phyloP scores from a whole-genome alignment of 2,888 invertebrate genomes.

The Tetrapedia diversipes region DNA sequence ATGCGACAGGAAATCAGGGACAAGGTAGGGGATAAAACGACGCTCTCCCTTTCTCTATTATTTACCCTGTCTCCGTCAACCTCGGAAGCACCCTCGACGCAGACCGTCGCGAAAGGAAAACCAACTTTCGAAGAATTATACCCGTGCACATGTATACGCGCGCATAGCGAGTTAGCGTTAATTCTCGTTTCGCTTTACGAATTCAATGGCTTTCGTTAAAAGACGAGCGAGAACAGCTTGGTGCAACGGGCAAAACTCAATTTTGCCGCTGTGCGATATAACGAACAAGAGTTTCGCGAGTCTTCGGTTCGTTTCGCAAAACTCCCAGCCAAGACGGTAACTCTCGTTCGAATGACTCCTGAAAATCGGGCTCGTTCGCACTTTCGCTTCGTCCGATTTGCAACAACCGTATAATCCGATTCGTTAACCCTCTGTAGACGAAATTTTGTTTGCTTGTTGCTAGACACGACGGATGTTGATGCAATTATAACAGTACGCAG shows the following conservation, averaged over 20 bases:
- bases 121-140: neutral
- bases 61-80: neutral
- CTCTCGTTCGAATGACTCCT: conserved; percentile 2
- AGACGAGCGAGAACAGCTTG: no score
- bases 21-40: conserved; percentile 88
- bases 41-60: neutral
- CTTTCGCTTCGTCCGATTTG: conserved; percentile 5
- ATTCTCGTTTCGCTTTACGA: neutral
- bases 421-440: no score
- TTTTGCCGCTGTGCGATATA: neutral
- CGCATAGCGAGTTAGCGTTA: neutral
- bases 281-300: neutral
- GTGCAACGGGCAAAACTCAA: neutral
- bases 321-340: neutral
- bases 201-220: conserved; percentile 7
- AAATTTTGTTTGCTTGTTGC: no score
- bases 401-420: no score
- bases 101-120: neutral
- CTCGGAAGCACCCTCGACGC: neutral
- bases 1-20: conserved; percentile 99
- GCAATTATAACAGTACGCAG: no score
- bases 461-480: no score
- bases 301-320: neutral
- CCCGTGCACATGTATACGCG: no score
- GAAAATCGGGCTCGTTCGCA: neutral